Evolutionary conservation across 1,140 invertebrate genomes (phyloP).

Genomic region (Hylyphantes graminicola): DNA sequence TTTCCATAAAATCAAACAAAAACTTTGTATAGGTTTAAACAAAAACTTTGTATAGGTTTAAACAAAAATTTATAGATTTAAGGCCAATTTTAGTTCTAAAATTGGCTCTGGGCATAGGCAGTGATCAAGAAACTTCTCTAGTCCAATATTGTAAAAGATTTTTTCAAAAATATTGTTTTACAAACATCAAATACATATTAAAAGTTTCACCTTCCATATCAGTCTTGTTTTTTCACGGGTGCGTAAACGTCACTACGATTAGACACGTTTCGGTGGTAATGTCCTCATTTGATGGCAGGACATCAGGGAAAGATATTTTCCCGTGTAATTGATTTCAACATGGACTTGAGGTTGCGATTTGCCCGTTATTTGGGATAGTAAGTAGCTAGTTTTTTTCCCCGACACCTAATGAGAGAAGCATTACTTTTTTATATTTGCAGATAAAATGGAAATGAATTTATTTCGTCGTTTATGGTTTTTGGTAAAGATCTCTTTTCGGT

Average conservation of each 20-base stretch:
- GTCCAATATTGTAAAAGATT: neutral
- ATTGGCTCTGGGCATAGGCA: no score
- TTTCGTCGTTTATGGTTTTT: neutral
- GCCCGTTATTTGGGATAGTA: neutral
- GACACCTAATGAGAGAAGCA: neutral
- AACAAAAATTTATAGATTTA: no score
- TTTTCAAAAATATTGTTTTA: neutral
- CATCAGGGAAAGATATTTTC: slow-evolving; percentile 16
- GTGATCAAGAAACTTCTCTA: neutral
- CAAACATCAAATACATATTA: neutral
- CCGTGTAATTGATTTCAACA: slow-evolving; percentile 11
- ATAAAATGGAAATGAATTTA: neutral
- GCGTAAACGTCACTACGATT: slow-evolving; percentile 6
- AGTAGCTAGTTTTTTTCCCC: neutral
- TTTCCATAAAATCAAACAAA: no score
- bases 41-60: no score
- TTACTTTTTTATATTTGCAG: neutral
- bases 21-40: no score
- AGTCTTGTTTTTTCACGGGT: slow-evolving; percentile 18
- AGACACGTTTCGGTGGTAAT: slow-evolving; percentile 26
- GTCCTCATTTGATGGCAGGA: slow-evolving; percentile 11
- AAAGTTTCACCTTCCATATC: no score
- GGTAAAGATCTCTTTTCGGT: no score
- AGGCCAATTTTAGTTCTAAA: no score
- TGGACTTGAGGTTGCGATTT: slow-evolving; percentile 3